Base-by-base conservation (phyloP, 92 coral and sea anemone genomes). In the Zoanthus sociatus region DNA sequence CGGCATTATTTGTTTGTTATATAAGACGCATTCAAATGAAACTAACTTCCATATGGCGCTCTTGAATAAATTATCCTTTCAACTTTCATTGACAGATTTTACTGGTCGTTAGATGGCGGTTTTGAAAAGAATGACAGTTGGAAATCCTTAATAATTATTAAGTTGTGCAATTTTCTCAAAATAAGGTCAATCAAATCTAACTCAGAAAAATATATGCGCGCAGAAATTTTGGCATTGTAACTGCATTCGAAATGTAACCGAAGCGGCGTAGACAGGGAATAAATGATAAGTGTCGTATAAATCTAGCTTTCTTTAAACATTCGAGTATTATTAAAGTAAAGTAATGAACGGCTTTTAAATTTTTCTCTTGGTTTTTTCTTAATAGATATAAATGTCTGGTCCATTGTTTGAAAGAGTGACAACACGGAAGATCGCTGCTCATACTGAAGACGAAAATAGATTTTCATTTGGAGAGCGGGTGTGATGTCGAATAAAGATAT, bases 31-130 rank as follows among this genome's bases (percentile, higher is more conserved):
- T 81, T 81, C 85, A 81, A 81, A 81, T 81, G 85, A 81, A 81
- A 81, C 85, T 81, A 26, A 45, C 85, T 63, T 81, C 85, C 85
- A 81, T 81, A 81, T 81, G 85, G 85, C 85, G 85, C 85, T 81
- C 42, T 81, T 81, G 85, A 81, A 81, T 81, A 81, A 81, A 81
- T 81, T 81, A 81, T 81, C 75, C 56, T 69, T 66, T 66, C 60
- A 64, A 56, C 85, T 81, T 81, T 81, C 85, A 67, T 46, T 81
- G 85, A 81, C 85, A 81, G 85, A 64, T 81, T 81, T 64, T 81
- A 81, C 85, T 64, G 85, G 85, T 81, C 85, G 85, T 81, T 81
- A 81, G 75, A 81, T 56, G 85, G 76, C 46, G 73, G 85, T 20
- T 47, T 67, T 81, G 75, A 66, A 81, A 79, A 81, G 85, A 81